phyloP scores from a whole-genome alignment of 2,797 vertebrate species.

The Nothura maculosa region DNA sequence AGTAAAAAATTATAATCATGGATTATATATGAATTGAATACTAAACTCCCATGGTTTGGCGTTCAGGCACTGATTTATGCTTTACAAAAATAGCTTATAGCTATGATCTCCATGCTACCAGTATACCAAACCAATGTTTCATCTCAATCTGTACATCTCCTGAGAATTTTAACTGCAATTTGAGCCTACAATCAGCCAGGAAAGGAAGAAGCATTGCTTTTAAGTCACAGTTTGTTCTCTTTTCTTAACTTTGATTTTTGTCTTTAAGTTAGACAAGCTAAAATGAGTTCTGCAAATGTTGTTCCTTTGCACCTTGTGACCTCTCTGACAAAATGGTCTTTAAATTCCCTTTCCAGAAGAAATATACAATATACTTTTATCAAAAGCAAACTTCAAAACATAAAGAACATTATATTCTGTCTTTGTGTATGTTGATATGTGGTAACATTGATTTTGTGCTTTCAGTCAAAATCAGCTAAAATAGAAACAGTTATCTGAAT shows the following conservation, averaged over 20 bases:
- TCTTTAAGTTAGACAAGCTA: neutral
- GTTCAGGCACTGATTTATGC: conserved; percentile 13
- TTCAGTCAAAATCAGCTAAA: neutral
- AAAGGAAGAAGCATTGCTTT: neutral
- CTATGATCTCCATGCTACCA: neutral
- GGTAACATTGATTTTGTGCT: conserved; percentile 1
- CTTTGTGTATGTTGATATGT: neutral
- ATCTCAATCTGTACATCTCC: neutral
- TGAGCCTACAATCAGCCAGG: neutral
- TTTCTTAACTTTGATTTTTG: neutral
- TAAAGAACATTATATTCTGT: neutral
- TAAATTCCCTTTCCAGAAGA: conserved; percentile 2
- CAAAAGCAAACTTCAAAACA: neutral
- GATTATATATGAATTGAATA: conserved; percentile 25
- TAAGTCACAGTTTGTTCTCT: neutral
- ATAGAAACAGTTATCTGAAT: neutral
- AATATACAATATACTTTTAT: neutral
- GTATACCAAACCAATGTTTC: conserved; percentile 20
- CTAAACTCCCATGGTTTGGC: neutral
- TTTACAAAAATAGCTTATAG: conserved; percentile 16
- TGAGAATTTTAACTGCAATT: conserved; percentile 21
- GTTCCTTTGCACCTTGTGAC: neutral
- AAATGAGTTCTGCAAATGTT: conserved; percentile 19
- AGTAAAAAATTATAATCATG: conserved; percentile 44
- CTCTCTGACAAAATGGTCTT: neutral